Conservation (phyloP, 2,888 invertebrate species). For the Platerodrilus igneus region DNA sequence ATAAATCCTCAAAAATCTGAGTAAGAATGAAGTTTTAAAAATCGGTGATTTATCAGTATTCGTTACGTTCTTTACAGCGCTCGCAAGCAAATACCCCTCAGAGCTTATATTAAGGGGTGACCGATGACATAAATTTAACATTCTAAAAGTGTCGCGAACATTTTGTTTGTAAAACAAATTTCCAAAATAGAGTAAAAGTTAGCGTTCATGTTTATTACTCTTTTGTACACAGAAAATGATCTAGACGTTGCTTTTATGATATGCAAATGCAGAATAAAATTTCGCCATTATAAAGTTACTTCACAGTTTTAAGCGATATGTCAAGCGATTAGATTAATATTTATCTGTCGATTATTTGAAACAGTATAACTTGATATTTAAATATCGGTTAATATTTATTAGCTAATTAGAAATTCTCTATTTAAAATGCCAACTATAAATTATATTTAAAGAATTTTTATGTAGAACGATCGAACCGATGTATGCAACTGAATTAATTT, state of each 20-base stretch:
- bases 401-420: no score
- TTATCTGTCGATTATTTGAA: no score
- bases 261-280: conserved; percentile 33
- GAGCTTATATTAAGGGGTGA: conserved; percentile 40
- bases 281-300: conserved; percentile 29
- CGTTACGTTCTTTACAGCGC: conserved; percentile 33
- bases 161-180: conserved; percentile 47
- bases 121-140: conserved; percentile 43
- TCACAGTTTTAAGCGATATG: conserved; percentile 18
- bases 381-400: no score
- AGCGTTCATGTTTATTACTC: conserved; percentile 22
- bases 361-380: no score
- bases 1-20: no score
- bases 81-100: conserved; percentile 22
- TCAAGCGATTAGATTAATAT: no score
- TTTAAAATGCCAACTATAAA: no score
- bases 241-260: conserved; percentile 28
- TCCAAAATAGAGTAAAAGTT: conserved; percentile 44
- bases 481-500: no score
- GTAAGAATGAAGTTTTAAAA: no score
- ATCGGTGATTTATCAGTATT: conserved; percentile 37
- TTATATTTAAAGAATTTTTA: no score
- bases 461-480: no score
- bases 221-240: conserved; percentile 16
- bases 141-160: conserved; percentile 41